Percentiles rank a stretch among this genome's conserved stretches.
phyloP scores from a whole-genome alignment of 2,888 invertebrate species.

The Drosophila quasianomalipes region DNA sequence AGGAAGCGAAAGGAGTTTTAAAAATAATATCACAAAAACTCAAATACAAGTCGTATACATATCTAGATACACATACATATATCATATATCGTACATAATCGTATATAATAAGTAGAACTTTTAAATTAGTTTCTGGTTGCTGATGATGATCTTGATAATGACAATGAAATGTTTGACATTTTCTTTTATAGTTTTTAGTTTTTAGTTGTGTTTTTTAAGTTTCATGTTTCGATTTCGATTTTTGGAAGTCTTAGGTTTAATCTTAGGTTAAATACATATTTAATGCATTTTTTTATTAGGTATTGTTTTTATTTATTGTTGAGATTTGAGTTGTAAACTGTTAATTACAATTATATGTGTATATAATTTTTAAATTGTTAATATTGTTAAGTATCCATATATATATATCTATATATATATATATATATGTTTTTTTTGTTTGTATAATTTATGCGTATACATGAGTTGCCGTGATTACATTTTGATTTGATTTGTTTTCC shows the following conservation, averaged over 20 bases:
- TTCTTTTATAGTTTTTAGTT: background rate
- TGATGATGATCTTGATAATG: slow-evolving; percentile 31
- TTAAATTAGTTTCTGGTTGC: slow-evolving; percentile 34
- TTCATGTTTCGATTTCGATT: slow-evolving; percentile 9
- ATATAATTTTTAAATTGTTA: slow-evolving; percentile 18
- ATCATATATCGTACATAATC: slow-evolving; percentile 17
- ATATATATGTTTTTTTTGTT: slow-evolving; percentile 26
- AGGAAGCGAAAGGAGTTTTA: slow-evolving; percentile 71
- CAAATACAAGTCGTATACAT: slow-evolving; percentile 76
- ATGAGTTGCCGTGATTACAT: slow-evolving; percentile 72
- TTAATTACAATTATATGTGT: slow-evolving; percentile 24
- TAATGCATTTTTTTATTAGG: slow-evolving; percentile 22
- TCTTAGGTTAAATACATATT: slow-evolving; percentile 58
- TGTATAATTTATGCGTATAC: slow-evolving; percentile 70
- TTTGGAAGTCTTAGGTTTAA: slow-evolving; percentile 56
- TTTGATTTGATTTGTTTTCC: slow-evolving; percentile 57
- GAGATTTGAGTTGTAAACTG: slow-evolving; percentile 48
- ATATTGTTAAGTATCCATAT: slow-evolving; percentile 18
- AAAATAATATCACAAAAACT: slow-evolving; percentile 80
- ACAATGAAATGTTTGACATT: slow-evolving; percentile 60
- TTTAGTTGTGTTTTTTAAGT: slow-evolving; percentile 9
- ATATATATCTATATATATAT: slow-evolving; percentile 18
- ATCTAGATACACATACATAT: slow-evolving; percentile 35
- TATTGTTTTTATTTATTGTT: slow-evolving; percentile 42
- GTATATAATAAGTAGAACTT: slow-evolving; percentile 29